Base-by-base conservation (phyloP, 2,888 invertebrate genomes). In the Hololepta plana region DNA sequence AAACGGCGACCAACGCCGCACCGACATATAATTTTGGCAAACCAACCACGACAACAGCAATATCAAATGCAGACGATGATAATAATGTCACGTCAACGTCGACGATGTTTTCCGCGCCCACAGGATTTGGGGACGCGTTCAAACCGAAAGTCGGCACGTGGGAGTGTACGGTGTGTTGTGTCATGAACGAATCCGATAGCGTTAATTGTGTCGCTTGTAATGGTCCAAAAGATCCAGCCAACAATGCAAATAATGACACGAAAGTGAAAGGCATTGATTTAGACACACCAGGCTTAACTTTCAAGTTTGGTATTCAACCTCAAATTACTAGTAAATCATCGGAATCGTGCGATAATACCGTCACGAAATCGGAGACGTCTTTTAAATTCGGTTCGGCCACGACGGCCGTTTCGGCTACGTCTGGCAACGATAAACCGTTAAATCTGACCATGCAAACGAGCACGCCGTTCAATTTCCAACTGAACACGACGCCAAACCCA, bases 121-220 rank as follows among this genome's bases (percentile, higher is more conserved):
- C 48, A 24, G 52, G 56, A 6, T 62, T 62, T 46, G 63, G 63
- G 2, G 55, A 57, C 38, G 41, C 56, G 10, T 71, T 67, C 32
- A 70, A 67, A 40, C 63, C 67, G 0, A 60, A 62, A 32, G 41
- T 48, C 7, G 62, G 59, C 2, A 51, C 59, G 2, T 66, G 66
- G 66, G 50, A 54, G 22, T 67, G 67, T 30, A 34, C 41, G 2
- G 38, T 32, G 9, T 69, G 68, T 38, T 59, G 58, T 23, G 49
- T 56, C 7, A 38, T 45, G 7, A 69, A 68, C 36, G 45, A 46
- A 4, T 39, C 35, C 1, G 47, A 49, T 14, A 46, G 44, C 15
- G 30, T 37, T 1, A 51, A 59, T 29, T 75, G 74, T 38, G 39
- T 57, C 1, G 60, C 68, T 3, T 75, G 74, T 40, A 59, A 62